Base-by-base conservation (phyloP, 2,797 vertebrate genomes). In the Sparidentex hasta region DNA sequence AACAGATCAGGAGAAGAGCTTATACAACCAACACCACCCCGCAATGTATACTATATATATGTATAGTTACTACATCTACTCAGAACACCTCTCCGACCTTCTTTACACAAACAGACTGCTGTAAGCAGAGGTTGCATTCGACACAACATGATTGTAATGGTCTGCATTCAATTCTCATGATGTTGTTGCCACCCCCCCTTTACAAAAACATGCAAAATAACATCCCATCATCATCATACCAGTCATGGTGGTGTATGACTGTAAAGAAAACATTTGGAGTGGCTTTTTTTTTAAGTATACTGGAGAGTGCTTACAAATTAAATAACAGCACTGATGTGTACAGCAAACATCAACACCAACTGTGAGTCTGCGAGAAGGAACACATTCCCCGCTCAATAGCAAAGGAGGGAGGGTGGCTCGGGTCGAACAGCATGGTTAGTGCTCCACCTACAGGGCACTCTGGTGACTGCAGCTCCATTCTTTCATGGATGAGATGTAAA, bases 401-500 rank as follows among this genome's bases (percentile, higher is more conserved):
- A 76, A 61, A 21, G 13, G 13, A 71, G 69, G 13, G 13, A 71
- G 69, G 33, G 33, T 21, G 64, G 55, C 51, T 79, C n/a, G 29
- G 58, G 54, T 23, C 44, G 33, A 88, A 90, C 65, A 86, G 90
- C 72, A 90, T 88, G 94, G 79, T 87, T 84, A 90, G 93, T 94
- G 94, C 94, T 85, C 95, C 95, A 92, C 94, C 95, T 94, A 91
- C 93, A 94, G 95, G 92, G 5, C 46, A 54, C 63, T 51, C 2
- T 21, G 20, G 67, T 56, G 46, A 90, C 64, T 64, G 81, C 89
- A 90, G 29, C 59, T 12, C 33, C 25, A 41, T 59, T 23, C 46
- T 65, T 65, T 38, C 54, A 82, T 59, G 63, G 21, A 72, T 48
- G 54, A 71, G 29, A 82, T 55, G 69, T 17, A 83, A 62, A 84